A percentile compares a stretch with the other conserved stretches of the same genome.
These are phyloP conservation scores for Drosophila obscura DNA, from an alignment of 1,140 invertebrate genomes.

Conservation along the genomic window DNA sequence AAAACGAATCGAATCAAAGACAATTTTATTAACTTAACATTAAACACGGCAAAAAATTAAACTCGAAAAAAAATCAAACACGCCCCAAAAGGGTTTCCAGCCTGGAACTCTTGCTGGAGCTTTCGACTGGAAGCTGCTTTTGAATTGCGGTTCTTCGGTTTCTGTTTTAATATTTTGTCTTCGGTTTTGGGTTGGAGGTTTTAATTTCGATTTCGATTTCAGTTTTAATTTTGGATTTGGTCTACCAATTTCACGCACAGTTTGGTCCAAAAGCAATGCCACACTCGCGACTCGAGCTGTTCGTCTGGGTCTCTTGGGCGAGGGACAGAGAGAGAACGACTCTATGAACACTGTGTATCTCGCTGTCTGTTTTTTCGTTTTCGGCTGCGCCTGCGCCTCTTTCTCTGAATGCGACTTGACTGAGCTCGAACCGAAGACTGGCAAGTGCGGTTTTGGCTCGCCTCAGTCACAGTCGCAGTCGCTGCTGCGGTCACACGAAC, in stretches of 20 bases:
- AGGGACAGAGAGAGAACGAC: constrained; percentile 4
- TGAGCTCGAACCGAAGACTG: constrained; percentile 71
- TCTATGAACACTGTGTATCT: constrained; percentile 4
- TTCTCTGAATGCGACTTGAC: constrained; percentile 40
- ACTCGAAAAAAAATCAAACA: constrained; percentile 29
- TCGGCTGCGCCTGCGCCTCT: constrained; percentile 7
- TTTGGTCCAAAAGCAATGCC: constrained; percentile 47
- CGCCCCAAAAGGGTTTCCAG: neutral
- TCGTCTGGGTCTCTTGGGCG: neutral
- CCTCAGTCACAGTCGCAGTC: constrained; percentile 1
- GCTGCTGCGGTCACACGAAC: neutral
- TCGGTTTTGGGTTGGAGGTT: constrained; percentile 5
- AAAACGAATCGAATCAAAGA: constrained; percentile 6
- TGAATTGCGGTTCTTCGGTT: constrained; percentile 32
- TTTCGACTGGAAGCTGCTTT: constrained; percentile 8
- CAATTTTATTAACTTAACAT: constrained; percentile 22
- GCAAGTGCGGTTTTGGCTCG: constrained; percentile 31
- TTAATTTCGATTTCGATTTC: constrained; percentile 25
- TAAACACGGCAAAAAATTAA: constrained; percentile 21
- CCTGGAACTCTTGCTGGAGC: constrained; percentile 2
- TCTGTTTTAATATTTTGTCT: constrained; percentile 14
- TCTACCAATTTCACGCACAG: constrained; percentile 79
- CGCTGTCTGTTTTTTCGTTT: constrained; percentile 5
- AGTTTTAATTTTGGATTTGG: constrained; percentile 42
- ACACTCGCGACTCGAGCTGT: constrained; percentile 19